Evolutionary conservation across 2,888 invertebrate genomes (phyloP), one percentile per base, ranked within the genome.

Genomic region (Arrhopalites spinosus): DNA sequence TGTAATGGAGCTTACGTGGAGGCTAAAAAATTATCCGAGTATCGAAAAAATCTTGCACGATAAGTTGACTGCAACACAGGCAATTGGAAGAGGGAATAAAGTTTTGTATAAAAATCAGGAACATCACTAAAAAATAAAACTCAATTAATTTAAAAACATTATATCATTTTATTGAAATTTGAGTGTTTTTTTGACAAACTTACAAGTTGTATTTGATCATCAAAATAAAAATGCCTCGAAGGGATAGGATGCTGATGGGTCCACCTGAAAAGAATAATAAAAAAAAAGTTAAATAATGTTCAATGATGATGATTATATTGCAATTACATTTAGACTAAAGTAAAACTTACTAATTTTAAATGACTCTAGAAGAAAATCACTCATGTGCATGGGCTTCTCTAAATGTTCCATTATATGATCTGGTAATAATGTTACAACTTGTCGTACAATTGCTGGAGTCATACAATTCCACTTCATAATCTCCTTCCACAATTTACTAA

Each of bases 61-160:
- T 94, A 95, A 83, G 94, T 93, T 15, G 93, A 94, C 84, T 93
- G 92, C 86, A 98, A 94, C 83, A 98, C 91, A 83, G 93, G 92
- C 0, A 95, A 93, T 84, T 94, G 92, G 84, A 96, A 93, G 91
- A 98, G 91, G 25, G 92, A 92, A 87, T 98, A 98, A n/a, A 98
- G 88, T 84, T 97, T 95, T 82, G 90, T 91, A 87, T 95, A 98
- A 85, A 98, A 94, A 85, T 95, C 93, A 0, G 98, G 97, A 87
- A 96, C 97, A 84, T 96, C 93, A 78, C 89, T 89, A 77, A 75
- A 50, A 50, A 7, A 47, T n/a, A 47, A 47, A 56, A 56, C n/a
- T 56, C 8, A 20, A n/a, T 53, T 3, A 25, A 45, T 45, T 45
- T 70, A 30, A 69, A 50, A n/a, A 23, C 11, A 36, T 63, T 45